Conservation (phyloP, 2,113 vertebrate genomes). For the Stictonetta naevosa region DNA sequence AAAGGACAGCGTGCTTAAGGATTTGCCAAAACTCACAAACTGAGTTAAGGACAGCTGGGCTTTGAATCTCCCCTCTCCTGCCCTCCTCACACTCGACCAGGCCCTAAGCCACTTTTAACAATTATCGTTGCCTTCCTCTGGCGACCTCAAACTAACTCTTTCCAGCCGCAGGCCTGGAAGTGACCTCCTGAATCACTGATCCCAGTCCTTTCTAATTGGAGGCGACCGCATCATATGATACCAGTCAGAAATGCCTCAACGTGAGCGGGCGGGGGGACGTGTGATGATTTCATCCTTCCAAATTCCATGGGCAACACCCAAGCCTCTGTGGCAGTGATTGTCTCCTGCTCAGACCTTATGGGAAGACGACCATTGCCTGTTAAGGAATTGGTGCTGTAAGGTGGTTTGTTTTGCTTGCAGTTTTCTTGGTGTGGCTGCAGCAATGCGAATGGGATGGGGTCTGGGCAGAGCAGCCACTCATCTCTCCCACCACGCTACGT, state of each 20-base stretch:
- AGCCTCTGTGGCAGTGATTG: background rate
- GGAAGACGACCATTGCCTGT: background rate
- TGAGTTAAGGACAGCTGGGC: background rate
- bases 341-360: background rate
- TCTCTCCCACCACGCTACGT: background rate
- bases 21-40: background rate
- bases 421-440: background rate
- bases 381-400: background rate
- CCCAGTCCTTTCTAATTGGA: slow-evolving; percentile 29
- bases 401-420: background rate
- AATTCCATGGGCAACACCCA: slow-evolving; percentile 30
- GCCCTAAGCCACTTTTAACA: background rate
- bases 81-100: background rate
- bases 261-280: background rate
- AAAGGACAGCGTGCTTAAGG: background rate
- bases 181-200: slow-evolving; percentile 61
- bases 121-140: background rate
- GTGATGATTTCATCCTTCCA: slow-evolving; percentile 54
- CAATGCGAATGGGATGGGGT: background rate
- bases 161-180: slow-evolving; percentile 33
- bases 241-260: slow-evolving; percentile 55
- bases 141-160: slow-evolving; percentile 51
- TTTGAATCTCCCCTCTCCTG: background rate
- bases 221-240: slow-evolving; percentile 16
- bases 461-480: background rate